Percentiles rank a stretch among this genome's conserved stretches.
phyloP scores from a whole-genome alignment of 35 echinoderm and acorn worm genomes.

The Stichopus chloronotus region DNA sequence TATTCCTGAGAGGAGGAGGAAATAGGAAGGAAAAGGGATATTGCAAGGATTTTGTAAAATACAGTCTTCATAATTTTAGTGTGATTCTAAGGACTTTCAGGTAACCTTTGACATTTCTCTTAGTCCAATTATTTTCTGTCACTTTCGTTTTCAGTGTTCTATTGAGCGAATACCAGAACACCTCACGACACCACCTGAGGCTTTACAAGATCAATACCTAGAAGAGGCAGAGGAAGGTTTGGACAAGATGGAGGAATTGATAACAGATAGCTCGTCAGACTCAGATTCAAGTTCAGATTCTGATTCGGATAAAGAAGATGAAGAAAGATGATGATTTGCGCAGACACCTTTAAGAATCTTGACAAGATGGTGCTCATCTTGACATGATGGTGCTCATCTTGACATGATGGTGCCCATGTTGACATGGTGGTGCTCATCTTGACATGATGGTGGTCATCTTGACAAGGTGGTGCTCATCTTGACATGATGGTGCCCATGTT shows the following conservation, averaged over 20 bases:
- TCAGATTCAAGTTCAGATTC: conserved; percentile 20
- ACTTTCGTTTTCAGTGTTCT: neutral
- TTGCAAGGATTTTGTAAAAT: too few species aligned
- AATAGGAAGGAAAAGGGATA: too few species aligned
- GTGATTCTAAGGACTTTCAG: too few species aligned
- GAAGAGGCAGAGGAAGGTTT: neutral
- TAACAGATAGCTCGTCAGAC: neutral
- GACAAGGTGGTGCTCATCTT: too few species aligned
- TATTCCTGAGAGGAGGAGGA: too few species aligned
- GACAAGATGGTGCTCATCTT: neutral
- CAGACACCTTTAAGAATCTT: neutral
- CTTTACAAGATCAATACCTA: neutral
- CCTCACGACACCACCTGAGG: conserved; percentile 65
- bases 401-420: neutral
- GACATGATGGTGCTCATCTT: too few species aligned
- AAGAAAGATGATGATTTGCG: neutral
- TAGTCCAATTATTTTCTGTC: too few species aligned
- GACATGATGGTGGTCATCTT: neutral
- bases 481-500: neutral
- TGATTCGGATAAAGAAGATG: neutral
- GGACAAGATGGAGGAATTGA: neutral
- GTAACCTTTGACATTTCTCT: too few species aligned
- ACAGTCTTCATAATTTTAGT: too few species aligned
- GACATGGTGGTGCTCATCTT: neutral
- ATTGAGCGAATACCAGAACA: conserved; percentile 71